Conservation (phyloP, 2,113 vertebrate genomes). For the Seriola dumerili region DNA sequence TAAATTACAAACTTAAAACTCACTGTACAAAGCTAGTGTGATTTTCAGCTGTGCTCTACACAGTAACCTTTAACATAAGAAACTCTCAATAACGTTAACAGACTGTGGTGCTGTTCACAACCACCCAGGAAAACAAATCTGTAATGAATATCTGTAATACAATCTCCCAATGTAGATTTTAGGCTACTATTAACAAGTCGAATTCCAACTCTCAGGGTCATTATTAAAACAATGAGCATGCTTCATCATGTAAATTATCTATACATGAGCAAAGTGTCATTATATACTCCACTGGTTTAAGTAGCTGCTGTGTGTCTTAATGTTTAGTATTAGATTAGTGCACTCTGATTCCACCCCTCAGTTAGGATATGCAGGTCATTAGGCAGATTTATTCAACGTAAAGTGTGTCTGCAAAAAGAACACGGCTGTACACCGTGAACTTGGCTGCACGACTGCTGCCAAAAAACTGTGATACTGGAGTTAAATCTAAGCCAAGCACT, state of each 20-base stretch:
- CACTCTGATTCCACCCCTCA: background rate
- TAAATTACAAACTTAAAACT: conserved; percentile 13
- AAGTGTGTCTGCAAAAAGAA: conserved; percentile 12
- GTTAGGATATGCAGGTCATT: background rate
- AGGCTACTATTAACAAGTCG: background rate
- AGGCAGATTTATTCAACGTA: background rate
- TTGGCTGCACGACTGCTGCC: conserved; percentile 12
- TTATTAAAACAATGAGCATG: conserved; percentile 11
- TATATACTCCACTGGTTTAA: background rate
- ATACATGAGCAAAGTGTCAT: background rate
- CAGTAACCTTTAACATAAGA: background rate
- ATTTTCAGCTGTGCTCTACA: background rate
- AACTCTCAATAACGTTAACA: background rate
- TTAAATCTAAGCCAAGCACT: conserved; percentile 33
- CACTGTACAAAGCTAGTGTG: background rate
- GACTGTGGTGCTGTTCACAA: background rate
- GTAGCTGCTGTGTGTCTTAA: background rate
- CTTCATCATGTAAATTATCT: conserved; percentile 4
- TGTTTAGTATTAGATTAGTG: conserved; percentile 1
- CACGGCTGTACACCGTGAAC: background rate
- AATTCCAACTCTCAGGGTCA: background rate
- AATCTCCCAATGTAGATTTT: background rate
- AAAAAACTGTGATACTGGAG: conserved; percentile 23
- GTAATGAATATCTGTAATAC: background rate
- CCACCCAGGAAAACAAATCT: background rate